Conservation (phyloP, 1,140 invertebrate genomes). For the Arion vulgaris region DNA sequence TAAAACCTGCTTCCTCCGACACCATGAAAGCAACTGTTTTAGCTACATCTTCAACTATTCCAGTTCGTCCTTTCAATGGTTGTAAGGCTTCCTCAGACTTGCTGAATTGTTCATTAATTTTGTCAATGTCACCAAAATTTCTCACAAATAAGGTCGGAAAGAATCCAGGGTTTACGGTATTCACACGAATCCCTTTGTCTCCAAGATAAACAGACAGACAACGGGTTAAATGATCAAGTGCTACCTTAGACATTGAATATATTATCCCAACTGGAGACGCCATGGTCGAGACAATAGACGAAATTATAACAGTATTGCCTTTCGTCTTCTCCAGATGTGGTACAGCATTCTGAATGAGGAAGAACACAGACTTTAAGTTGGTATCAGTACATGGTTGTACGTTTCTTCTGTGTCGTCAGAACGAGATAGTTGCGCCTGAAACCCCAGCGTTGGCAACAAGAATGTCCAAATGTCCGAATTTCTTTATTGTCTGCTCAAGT, state of each 20-base stretch:
- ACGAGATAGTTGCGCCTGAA: background rate
- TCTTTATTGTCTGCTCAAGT: background rate
- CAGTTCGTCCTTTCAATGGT: background rate
- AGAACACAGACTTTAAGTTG: conserved; percentile 14
- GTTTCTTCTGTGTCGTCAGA: background rate
- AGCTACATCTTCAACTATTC: background rate
- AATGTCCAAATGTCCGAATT: conserved; percentile 14
- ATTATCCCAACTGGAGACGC: too few relatives aligned
- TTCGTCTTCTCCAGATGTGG: conserved; percentile 14
- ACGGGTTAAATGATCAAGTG: conserved; percentile 15
- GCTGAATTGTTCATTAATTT: background rate
- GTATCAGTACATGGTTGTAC: background rate
- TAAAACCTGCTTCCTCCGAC: conserved; percentile 13
- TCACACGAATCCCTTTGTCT: conserved; percentile 20
- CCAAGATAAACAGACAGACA: conserved; percentile 13
- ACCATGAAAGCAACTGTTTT: conserved; percentile 9
- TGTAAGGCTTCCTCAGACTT: background rate
- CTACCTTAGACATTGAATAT: background rate
- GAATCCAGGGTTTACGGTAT: conserved; percentile 21
- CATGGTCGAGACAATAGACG: background rate
- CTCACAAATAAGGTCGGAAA: background rate
- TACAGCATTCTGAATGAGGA: conserved; percentile 16
- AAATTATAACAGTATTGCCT: conserved; percentile 14
- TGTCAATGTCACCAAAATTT: background rate
- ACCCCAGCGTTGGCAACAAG: conserved; percentile 17